Conservation (phyloP, 2,888 invertebrate species). For the Xylota sylvarum region DNA sequence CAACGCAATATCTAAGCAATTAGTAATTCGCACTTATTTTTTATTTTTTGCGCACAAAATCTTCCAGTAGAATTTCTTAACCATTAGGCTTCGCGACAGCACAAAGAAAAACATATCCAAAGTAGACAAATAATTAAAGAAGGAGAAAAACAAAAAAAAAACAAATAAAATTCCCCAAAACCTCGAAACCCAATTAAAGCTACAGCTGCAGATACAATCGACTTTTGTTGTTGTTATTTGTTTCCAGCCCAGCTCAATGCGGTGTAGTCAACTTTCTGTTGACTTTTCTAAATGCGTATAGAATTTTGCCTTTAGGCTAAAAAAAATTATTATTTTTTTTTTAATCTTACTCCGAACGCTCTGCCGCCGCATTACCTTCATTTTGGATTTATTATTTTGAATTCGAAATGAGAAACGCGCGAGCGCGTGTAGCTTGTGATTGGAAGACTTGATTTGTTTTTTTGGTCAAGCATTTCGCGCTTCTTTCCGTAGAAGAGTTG, state of each 20-base stretch:
- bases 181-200: constrained; percentile 65
- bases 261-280: constrained; percentile 52
- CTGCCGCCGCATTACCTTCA: constrained; percentile 5
- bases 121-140: constrained; percentile 28
- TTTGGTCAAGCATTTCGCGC: constrained; percentile 44
- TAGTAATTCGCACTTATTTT: constrained; percentile 20
- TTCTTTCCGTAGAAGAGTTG: constrained; percentile 24
- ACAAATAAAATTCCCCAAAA: constrained; percentile 38
- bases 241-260: constrained; percentile 9
- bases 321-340: constrained; percentile 8
- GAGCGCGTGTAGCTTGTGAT: constrained; percentile 26
- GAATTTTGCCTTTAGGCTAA: constrained; percentile 35
- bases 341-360: not conserved
- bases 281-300: constrained; percentile 66
- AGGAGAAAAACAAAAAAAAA: constrained; percentile 4
- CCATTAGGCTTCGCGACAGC: not conserved
- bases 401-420: constrained; percentile 26
- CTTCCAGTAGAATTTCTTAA: not conserved
- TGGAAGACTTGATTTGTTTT: constrained; percentile 25
- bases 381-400: constrained; percentile 4
- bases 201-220: constrained; percentile 59
- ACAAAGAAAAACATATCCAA: constrained; percentile 1
- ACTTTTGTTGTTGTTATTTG: constrained; percentile 19
- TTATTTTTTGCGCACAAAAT: not conserved
- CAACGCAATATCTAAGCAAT: constrained; percentile 16